phyloP scores from a whole-genome alignment of 2,888 invertebrate species.

The Selenia dentaria region DNA sequence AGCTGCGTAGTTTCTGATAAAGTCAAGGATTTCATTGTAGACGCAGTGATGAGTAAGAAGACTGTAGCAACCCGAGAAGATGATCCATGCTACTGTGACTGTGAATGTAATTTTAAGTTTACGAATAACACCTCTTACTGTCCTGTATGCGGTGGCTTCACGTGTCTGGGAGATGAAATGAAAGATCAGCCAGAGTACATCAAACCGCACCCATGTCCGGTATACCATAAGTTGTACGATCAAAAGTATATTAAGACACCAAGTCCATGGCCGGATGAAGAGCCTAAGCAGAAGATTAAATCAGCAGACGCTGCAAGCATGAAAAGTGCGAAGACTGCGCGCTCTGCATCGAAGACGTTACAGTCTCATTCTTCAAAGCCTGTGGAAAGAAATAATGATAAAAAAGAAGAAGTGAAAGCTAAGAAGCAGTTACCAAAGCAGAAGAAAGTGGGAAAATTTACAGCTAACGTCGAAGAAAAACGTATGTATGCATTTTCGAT shows the following conservation, averaged over 20 bases:
- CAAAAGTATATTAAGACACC: slow-evolving; percentile 56
- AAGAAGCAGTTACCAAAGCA: slow-evolving; percentile 33
- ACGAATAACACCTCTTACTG: slow-evolving; percentile 72
- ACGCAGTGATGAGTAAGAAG: slow-evolving; percentile 47
- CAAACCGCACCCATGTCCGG: slow-evolving; percentile 73
- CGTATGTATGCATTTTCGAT: slow-evolving; percentile 41
- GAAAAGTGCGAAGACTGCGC: slow-evolving; percentile 48
- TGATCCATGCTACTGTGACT: slow-evolving; percentile 72
- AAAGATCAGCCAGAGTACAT: slow-evolving; percentile 57
- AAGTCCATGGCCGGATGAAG: slow-evolving; percentile 65
- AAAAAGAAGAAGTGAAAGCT: slow-evolving; percentile 32
- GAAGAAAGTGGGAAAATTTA: slow-evolving; percentile 58
- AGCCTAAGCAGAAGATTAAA: slow-evolving; percentile 31
- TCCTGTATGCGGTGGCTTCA: slow-evolving; percentile 72
- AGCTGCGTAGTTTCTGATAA: slow-evolving; percentile 65
- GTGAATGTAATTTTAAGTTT: slow-evolving; percentile 69
- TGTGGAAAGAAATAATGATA: slow-evolving; percentile 43
- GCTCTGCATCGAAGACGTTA: slow-evolving; percentile 16
- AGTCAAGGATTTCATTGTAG: slow-evolving; percentile 69
- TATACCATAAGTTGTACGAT: slow-evolving; percentile 74
- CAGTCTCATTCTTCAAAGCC: slow-evolving; percentile 41
- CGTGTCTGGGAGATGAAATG: slow-evolving; percentile 69
- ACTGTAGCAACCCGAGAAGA: slow-evolving; percentile 38
- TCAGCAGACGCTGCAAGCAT: slow-evolving; percentile 40
- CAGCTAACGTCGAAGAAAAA: slow-evolving; percentile 48